Conservation (phyloP, 2,888 invertebrate genomes). For the Quadroppia sp. region DNA sequence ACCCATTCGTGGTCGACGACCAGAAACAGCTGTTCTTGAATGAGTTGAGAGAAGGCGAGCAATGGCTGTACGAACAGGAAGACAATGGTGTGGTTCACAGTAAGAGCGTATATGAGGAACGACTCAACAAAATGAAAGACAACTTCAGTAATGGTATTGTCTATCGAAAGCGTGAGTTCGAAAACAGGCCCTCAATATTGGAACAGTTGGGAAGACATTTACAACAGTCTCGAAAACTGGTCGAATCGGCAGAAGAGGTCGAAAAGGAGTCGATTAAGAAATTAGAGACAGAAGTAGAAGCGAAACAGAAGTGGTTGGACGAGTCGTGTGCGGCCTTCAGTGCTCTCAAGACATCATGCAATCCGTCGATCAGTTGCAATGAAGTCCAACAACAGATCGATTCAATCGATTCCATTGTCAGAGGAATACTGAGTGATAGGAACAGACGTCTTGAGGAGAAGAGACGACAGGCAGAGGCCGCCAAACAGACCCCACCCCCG, state of each 20-base stretch:
- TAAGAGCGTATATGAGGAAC: slow-evolving; percentile 63
- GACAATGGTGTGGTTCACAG: slow-evolving; percentile 95
- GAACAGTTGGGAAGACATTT: slow-evolving; percentile 42
- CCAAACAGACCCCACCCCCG: background rate
- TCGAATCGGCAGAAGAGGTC: slow-evolving; percentile 35
- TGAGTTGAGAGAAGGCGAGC: slow-evolving; percentile 77
- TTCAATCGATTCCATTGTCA: slow-evolving; percentile 30
- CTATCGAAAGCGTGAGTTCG: slow-evolving; percentile 40
- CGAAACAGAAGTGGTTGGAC: slow-evolving; percentile 77
- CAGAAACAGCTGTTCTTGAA: slow-evolving; percentile 51
- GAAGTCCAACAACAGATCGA: slow-evolving; percentile 37
- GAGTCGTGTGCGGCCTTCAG: slow-evolving; percentile 65
- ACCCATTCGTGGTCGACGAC: slow-evolving; percentile 45
- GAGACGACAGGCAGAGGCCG: slow-evolving; percentile 40
- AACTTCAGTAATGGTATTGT: slow-evolving; percentile 33
- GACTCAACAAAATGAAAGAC: slow-evolving; percentile 57
- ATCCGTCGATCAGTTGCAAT: slow-evolving; percentile 57
- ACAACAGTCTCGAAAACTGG: slow-evolving; percentile 41
- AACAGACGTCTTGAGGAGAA: slow-evolving; percentile 34
- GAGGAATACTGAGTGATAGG: slow-evolving; percentile 38
- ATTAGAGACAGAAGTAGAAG: slow-evolving; percentile 59
- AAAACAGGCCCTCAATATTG: slow-evolving; percentile 35
- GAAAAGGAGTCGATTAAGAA: slow-evolving; percentile 33
- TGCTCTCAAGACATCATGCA: slow-evolving; percentile 64
- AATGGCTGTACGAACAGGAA: slow-evolving; percentile 96